These are phyloP conservation scores for Schizaphis graminum DNA, from an alignment of 2,888 invertebrate species.

Conservation along the genomic window DNA sequence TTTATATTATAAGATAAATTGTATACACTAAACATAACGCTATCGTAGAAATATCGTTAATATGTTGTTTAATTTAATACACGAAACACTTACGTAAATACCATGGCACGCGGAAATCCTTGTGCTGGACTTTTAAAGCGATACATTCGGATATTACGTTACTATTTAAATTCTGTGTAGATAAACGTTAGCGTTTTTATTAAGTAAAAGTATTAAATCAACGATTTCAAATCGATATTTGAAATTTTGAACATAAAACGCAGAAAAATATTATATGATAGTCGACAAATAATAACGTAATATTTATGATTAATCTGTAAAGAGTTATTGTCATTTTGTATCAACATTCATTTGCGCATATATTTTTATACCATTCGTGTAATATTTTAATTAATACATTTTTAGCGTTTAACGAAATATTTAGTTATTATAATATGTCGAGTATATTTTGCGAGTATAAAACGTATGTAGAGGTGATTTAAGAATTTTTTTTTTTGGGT, in stretches of 20 bases:
- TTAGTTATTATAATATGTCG: neutral
- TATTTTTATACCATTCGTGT: neutral
- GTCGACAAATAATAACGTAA: too few species aligned
- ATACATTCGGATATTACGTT: neutral
- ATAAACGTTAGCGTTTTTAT: too few species aligned
- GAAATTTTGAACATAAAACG: neutral
- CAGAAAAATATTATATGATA: too few species aligned
- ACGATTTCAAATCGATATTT: too few species aligned
- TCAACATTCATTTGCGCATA: neutral
- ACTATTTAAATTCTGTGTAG: neutral
- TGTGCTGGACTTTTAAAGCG: neutral
- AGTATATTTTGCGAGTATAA: neutral
- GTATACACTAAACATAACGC: neutral
- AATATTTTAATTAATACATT: neutral
- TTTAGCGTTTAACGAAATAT: neutral
- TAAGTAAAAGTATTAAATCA: too few species aligned
- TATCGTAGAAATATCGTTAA: neutral
- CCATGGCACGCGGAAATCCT: too few species aligned
- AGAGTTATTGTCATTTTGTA: neutral
- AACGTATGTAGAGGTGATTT: neutral
- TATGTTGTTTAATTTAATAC: neutral
- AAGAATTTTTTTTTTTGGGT: neutral
- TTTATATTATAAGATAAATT: neutral
- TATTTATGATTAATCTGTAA: too few species aligned
- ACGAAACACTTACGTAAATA: neutral